Evolutionary conservation across 1,140 invertebrate genomes (phyloP), one percentile per base, ranked within the genome.

Genomic region (Drosophila micromelanica): DNA sequence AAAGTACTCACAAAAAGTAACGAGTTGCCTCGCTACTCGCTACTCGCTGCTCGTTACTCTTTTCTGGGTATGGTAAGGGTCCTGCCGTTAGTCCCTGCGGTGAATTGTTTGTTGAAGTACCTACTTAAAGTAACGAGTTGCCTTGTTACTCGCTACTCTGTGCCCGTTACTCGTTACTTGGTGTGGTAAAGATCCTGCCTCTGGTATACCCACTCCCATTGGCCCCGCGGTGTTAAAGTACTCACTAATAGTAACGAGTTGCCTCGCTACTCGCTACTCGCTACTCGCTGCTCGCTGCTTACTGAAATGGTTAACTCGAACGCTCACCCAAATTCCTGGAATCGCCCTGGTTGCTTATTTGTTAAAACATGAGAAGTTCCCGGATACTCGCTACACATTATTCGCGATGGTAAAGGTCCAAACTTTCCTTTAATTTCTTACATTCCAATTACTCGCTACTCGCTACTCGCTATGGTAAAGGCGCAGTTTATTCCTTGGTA

Each of bases 1-100:
- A 4, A 6, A 4, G 20, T 17, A n/a, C 20, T 5, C 20, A 23
- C 9, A 3, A 2, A 5, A 9, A 23, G 45, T 12, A 4, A 20
- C 20, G 5, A 48, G 11, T 20, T n/a, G 9, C 23, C 32, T 60
- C 11, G 42, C 38, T 42, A 37, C 61, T 45, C 30, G 46, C 17
- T 59, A 59, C n/a, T 37, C 40, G 56, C n/a, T 45, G 35, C 27
- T 49, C 12, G 13, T 1, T 59, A 40, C 63, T 17, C 63, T 43
- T n/a, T 57, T 5, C 20, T 3, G 2, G 3, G 3, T 23, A n/a
- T n/a, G n/a, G n/a, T n/a, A n/a, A n/a, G n/a, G n/a, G n/a, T n/a
- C n/a, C n/a, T n/a, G n/a, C n/a, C n/a, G n/a, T n/a, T n/a, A n/a
- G 12, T 0, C 2, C 37, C 37, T 12, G 4, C 37, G 12, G 12